Percentiles rank a stretch among this genome's conserved stretches.
Conservation (phyloP, 2,888 invertebrate species). For the Bursaphelenchus okinawaensis region DNA sequence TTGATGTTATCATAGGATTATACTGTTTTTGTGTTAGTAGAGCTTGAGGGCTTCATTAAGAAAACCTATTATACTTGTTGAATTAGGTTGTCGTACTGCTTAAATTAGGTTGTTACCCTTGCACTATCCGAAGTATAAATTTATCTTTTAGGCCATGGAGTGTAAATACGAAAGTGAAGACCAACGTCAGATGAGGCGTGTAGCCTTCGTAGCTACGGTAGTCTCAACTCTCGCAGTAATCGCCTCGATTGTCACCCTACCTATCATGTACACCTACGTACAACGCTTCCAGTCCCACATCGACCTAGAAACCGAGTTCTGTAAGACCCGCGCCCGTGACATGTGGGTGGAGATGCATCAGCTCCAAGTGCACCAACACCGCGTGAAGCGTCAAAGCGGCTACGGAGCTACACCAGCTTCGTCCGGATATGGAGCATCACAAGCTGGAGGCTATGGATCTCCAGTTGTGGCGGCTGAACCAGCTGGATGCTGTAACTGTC, state of each 20-base stretch:
- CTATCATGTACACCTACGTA: constrained; percentile 56
- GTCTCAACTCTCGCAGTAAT: constrained; percentile 55
- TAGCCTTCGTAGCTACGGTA: constrained; percentile 56
- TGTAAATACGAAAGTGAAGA: background rate
- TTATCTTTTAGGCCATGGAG: background rate
- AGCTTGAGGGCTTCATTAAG: too few relatives aligned
- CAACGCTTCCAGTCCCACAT: constrained; percentile 55
- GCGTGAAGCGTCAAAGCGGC: constrained; percentile 23
- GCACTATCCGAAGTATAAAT: background rate
- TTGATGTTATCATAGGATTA: too few relatives aligned
- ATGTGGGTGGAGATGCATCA: constrained; percentile 54
- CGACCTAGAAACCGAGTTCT: constrained; percentile 55
- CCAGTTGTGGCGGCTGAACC: constrained; percentile 30
- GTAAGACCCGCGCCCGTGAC: constrained; percentile 51
- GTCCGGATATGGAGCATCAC: constrained; percentile 16
- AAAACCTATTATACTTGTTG: too few relatives aligned
- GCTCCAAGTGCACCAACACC: constrained; percentile 31
- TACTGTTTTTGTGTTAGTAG: too few relatives aligned
- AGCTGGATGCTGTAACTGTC: constrained; percentile 45
- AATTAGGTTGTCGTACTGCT: too few relatives aligned
- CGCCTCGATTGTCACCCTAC: constrained; percentile 52
- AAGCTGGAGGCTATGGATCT: constrained; percentile 6
- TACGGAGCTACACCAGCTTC: constrained; percentile 23
- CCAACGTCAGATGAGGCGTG: constrained; percentile 44
- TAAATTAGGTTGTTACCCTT: too few relatives aligned